Evolutionary conservation across 2,797 vertebrate species (phyloP).

Genomic region (Amblyopsis hoosieri): DNA sequence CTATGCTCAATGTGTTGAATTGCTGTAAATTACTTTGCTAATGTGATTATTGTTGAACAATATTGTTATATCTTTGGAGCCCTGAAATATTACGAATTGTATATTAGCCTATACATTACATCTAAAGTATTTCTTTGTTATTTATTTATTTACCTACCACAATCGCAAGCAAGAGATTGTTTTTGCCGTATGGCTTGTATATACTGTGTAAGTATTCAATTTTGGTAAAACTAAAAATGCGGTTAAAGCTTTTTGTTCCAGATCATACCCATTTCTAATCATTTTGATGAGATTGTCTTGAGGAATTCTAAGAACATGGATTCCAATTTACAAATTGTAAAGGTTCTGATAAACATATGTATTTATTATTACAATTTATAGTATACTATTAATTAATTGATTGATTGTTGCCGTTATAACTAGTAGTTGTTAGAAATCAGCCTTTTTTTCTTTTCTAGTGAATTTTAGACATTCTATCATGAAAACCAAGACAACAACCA

Average conservation of each 20-base stretch:
- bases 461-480: constrained; percentile 62
- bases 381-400: constrained; percentile 63
- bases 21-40: constrained; percentile 86
- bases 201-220: constrained; percentile 78
- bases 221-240: constrained; percentile 52
- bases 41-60: constrained; percentile 82
- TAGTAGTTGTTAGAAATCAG: constrained; percentile 67
- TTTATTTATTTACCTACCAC: constrained; percentile 41
- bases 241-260: constrained; percentile 53
- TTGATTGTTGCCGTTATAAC: constrained; percentile 77
- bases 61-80: constrained; percentile 80
- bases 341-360: constrained; percentile 55
- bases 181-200: constrained; percentile 69
- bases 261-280: constrained; percentile 41
- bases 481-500: constrained; percentile 75
- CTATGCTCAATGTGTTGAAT: constrained; percentile 80
- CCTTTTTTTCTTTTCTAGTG: constrained; percentile 64
- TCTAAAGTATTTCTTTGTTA: constrained; percentile 74
- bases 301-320: constrained; percentile 62
- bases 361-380: constrained; percentile 75
- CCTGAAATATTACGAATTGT: constrained; percentile 77
- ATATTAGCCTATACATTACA: constrained; percentile 76
- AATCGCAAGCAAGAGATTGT: constrained; percentile 42
- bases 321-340: constrained; percentile 53
- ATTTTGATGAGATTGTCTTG: constrained; percentile 55